phyloP scores from a whole-genome alignment of 2,888 invertebrate genomes.

The Argyresthia albistria region DNA sequence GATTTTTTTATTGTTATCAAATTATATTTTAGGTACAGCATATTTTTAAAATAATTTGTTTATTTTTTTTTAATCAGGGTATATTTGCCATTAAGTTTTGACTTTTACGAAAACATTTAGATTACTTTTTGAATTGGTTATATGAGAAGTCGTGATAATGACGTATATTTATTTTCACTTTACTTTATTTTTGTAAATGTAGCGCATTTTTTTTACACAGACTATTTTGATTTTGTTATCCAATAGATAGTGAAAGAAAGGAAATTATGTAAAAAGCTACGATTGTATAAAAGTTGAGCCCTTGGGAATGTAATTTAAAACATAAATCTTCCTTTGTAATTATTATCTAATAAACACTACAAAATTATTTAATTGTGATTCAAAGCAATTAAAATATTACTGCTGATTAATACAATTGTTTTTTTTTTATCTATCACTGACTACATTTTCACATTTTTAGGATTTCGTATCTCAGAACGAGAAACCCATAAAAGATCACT shows the following conservation, averaged over 20 bases:
- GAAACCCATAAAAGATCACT: not conserved
- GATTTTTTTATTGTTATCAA: too few species aligned
- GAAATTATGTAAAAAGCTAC: not conserved
- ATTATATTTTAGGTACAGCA: too few species aligned
- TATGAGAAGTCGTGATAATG: too few species aligned
- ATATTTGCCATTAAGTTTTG: too few species aligned
- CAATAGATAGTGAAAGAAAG: not conserved
- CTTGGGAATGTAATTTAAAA: constrained; percentile 28
- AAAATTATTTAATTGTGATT: constrained; percentile 54
- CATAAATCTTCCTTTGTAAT: constrained; percentile 69
- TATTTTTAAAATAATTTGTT: too few species aligned
- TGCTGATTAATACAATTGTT: constrained; percentile 59
- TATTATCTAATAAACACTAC: constrained; percentile 69
- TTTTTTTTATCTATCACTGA: constrained; percentile 35
- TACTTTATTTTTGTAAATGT: too few species aligned
- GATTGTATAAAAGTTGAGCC: not conserved
- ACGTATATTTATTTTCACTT: too few species aligned
- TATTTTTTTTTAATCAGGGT: too few species aligned
- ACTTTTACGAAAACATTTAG: too few species aligned
- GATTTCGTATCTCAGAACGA: not conserved
- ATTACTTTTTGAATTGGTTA: too few species aligned
- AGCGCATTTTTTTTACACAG: too few species aligned
- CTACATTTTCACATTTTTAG: too few species aligned
- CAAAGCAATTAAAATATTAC: constrained; percentile 72
- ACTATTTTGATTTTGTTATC: not conserved